These are phyloP conservation scores for Microtus montanus DNA, from an alignment of 2,113 vertebrate genomes.

Conservation along the genomic window DNA sequence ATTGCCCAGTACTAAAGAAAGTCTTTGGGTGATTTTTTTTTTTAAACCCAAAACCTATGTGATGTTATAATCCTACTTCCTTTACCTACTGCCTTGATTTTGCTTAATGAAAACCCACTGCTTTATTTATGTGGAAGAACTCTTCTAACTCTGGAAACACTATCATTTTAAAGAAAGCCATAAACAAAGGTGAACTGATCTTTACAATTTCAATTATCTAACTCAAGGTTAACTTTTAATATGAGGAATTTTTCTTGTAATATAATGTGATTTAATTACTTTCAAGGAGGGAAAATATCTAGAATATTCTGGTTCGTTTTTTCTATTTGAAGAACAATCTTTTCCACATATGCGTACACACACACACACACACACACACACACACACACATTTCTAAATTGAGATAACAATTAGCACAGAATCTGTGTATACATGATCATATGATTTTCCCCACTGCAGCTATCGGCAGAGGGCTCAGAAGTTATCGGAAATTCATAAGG, in stretches of 20 bases:
- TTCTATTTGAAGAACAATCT: background rate
- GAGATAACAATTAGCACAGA: background rate
- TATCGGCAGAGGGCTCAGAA: conserved; percentile 91
- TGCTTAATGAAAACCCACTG: background rate
- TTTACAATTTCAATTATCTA: background rate
- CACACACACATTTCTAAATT: background rate
- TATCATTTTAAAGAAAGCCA: background rate
- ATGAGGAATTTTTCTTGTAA: background rate
- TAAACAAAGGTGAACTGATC: background rate
- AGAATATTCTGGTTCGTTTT: background rate
- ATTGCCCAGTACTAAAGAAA: background rate
- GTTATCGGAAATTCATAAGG: conserved; percentile 96
- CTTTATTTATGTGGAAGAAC: background rate
- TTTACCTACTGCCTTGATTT: background rate
- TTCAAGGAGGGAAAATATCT: background rate
- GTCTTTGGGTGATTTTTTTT: background rate
- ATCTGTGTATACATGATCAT: background rate
- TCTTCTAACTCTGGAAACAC: background rate
- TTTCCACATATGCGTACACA: background rate
- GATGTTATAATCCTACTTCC: background rate
- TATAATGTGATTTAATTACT: background rate
- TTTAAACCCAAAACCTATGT: background rate
- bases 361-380: no score
- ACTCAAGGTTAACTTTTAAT: background rate
- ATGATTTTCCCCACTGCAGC: conserved; percentile 80